phyloP scores from a whole-genome alignment of 2,797 vertebrate species.

The Xenops minutus region DNA sequence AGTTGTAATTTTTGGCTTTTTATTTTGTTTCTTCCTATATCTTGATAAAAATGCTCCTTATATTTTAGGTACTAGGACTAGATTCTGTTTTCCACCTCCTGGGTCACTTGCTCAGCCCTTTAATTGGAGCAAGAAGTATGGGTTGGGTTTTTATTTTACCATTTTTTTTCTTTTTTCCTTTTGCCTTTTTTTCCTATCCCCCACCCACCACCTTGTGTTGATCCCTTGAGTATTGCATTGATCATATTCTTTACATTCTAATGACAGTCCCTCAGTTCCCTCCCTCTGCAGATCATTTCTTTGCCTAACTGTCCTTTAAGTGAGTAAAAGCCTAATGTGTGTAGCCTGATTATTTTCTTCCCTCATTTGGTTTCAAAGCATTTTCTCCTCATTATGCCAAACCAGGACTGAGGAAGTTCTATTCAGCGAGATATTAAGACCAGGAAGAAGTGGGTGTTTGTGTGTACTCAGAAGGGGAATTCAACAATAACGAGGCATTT shows the following conservation, averaged over 20 bases:
- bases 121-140: background rate
- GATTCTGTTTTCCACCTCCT: background rate
- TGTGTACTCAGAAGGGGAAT: background rate
- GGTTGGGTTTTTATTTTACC: background rate
- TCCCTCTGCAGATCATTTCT: conserved; percentile 4
- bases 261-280: background rate
- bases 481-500: background rate
- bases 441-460: background rate
- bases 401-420: background rate
- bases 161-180: background rate
- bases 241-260: background rate
- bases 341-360: conserved; percentile 34
- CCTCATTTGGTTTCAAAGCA: conserved; percentile 24
- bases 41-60: background rate
- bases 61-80: background rate
- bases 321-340: conserved; percentile 15
- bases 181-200: background rate
- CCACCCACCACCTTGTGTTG: background rate
- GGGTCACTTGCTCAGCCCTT: background rate
- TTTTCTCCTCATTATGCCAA: conserved; percentile 1
- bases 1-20: background rate
- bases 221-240: background rate
- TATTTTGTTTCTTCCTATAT: background rate
- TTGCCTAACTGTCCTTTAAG: conserved; percentile 9
- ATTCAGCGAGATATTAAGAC: background rate